A percentile compares a stretch with the other conserved stretches of the same genome.
phyloP scores from a whole-genome alignment of 2,888 invertebrate species.

The Drosophila affinis region DNA sequence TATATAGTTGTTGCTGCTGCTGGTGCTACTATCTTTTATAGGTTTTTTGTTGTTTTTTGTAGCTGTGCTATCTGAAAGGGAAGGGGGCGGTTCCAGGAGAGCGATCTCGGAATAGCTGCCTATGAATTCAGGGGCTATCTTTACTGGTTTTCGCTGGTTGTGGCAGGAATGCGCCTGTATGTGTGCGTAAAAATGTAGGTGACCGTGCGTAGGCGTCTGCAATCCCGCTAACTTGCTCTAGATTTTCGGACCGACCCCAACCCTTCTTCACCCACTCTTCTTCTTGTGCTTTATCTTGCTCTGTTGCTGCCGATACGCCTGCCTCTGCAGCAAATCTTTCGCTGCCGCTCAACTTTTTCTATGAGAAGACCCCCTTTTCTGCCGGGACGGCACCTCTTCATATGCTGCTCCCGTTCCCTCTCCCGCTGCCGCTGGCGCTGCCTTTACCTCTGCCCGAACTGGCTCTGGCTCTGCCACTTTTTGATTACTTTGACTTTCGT shows the following conservation, averaged over 20 bases:
- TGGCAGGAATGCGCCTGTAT: background rate
- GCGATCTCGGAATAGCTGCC: too few relatives aligned
- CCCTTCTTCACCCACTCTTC: conserved; percentile 16
- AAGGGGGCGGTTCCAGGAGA: background rate
- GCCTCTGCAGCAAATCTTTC: background rate
- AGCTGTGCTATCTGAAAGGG: background rate
- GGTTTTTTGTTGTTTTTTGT: background rate
- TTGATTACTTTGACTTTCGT: conserved; percentile 65
- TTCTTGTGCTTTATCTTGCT: background rate
- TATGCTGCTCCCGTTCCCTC: conserved; percentile 10
- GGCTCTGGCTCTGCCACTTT: conserved; percentile 24
- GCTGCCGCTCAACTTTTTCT: background rate
- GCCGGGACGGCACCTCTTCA: conserved; percentile 2
- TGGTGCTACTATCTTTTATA: conserved; percentile 13
- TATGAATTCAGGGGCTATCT: background rate
- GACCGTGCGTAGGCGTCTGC: conserved; percentile 16
- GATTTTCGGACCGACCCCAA: conserved; percentile 46
- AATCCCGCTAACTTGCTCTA: conserved; percentile 57
- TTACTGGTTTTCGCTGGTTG: background rate
- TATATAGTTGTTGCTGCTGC: conserved; percentile 23
- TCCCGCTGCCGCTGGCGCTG: background rate
- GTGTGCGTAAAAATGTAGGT: conserved; percentile 15
- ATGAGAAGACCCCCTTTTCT: background rate
- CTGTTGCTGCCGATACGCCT: conserved; percentile 3
- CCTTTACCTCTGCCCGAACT: conserved; percentile 1